Evolutionary conservation across 2,797 vertebrate species (phyloP).

Genomic region (Perodicticus potto): DNA sequence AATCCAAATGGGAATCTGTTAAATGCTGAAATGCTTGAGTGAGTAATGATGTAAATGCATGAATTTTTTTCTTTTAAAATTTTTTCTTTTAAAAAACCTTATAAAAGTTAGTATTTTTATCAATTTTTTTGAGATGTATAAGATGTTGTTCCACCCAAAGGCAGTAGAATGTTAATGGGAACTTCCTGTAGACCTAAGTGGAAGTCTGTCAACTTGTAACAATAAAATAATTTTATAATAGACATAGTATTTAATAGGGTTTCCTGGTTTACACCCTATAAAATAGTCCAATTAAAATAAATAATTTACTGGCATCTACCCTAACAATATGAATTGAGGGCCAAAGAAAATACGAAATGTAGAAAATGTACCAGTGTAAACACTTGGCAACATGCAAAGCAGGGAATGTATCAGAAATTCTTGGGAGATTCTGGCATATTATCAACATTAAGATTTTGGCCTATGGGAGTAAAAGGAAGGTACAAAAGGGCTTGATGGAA

Average conservation of each 20-base stretch:
- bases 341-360: constrained; percentile 24
- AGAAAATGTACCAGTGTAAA: neutral
- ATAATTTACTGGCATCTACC: neutral
- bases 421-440: neutral
- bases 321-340: neutral
- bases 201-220: constrained; percentile 54
- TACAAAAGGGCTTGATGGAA: neutral
- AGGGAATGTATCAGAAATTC: neutral
- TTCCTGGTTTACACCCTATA: constrained; percentile 49
- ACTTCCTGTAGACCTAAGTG: neutral
- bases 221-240: constrained; percentile 62
- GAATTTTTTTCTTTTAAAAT: constrained; percentile 29
- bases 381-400: neutral
- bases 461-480: neutral
- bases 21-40: neutral
- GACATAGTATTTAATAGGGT: constrained; percentile 43
- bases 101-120: constrained; percentile 6
- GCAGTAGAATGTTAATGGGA: neutral
- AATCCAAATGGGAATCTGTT: constrained; percentile 41
- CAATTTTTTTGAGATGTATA: constrained; percentile 29
- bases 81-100: constrained; percentile 34
- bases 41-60: neutral
- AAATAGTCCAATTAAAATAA: constrained; percentile 61
- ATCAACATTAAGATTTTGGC: neutral
- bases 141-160: neutral